Percentiles rank a stretch among this genome's conserved stretches.
phyloP scores from a whole-genome alignment of 2,113 vertebrate species.

The Pachycephala philippinensis region DNA sequence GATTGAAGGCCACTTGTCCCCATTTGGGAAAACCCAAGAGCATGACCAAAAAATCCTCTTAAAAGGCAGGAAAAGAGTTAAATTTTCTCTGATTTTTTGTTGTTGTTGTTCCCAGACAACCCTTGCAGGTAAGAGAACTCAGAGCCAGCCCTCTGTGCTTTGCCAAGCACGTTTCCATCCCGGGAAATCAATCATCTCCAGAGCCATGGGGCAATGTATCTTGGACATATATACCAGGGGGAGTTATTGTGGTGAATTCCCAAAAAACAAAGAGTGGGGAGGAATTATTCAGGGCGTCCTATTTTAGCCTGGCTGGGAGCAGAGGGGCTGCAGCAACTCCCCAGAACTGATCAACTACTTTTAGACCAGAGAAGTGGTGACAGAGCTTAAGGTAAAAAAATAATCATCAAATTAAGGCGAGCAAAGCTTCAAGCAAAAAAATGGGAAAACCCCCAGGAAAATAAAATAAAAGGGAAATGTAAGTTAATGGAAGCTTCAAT shows the following conservation, averaged over 20 bases:
- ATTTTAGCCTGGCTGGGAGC: conserved; percentile 27
- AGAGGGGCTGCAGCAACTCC: background rate
- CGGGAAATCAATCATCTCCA: background rate
- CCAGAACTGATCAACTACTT: conserved; percentile 53
- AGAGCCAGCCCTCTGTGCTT: background rate
- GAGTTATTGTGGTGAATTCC: background rate
- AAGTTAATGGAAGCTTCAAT: background rate
- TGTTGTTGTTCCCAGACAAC: background rate
- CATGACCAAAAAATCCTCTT: background rate
- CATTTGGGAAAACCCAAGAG: background rate
- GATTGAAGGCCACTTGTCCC: rapidly evolving
- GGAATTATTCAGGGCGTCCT: conserved; percentile 35
- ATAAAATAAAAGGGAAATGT: background rate
- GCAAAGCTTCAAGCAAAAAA: background rate
- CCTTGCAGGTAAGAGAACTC: background rate
- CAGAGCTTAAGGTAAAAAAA: background rate
- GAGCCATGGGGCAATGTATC: conserved; percentile 18
- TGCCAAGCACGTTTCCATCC: rapidly evolving
- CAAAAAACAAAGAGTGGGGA: background rate
- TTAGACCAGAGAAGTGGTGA: conserved; percentile 48
- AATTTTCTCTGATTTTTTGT: background rate
- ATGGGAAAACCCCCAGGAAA: rapidly evolving
- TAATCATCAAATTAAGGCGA: conserved; percentile 46
- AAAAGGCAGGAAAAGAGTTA: background rate
- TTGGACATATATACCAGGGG: background rate